Base-by-base conservation (phyloP, 2,113 vertebrate species). In the Python bivittatus region DNA sequence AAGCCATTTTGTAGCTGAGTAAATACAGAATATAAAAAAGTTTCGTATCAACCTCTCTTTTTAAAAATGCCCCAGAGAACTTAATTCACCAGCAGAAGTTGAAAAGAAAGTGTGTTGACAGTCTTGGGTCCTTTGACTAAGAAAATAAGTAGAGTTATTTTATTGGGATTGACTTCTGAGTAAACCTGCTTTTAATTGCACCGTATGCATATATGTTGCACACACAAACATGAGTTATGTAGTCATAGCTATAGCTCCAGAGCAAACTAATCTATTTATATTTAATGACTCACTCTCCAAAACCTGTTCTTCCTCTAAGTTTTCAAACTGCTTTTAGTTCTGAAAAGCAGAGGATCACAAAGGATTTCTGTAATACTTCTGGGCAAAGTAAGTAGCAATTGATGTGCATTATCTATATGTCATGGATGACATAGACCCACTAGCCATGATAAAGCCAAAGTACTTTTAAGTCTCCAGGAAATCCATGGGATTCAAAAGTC, bases 381-480 rank as follows among this genome's bases (percentile, higher is more conserved):
- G 17, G 17, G 9, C 17, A 42, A 79, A 42, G 9, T 42, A 42
- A 79, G 33, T 79, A 79, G 33, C 22, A 61, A 22, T 90, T 0
- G 0, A 20, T 72, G 90, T 68, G 94, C 64, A 86, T 91, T 52
- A 10, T 0, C 92, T 90, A 44, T 56, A 42, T 94, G 84, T 93
- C 54, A 92, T 86, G 93, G 92, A 91, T 90, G 92, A 91, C 94
- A 89, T 90, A 94, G 87, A 93, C 60, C 38, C 15, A 44, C 6
- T 4, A 15, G 33, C 8, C 53, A 56, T 9, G 29, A 90, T 83
- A 25, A 72, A 79, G 33, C 25, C 38, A n/a, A 57, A 58, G 25
- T 44, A 4, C 48, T 87, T 11, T 53, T 38, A 64, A 54, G 53
- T 61, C n/a, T 13, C 10, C 10, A 8, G n/a, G 38, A 29, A 84